Percentiles rank a stretch among this genome's conserved stretches.
These are phyloP conservation scores for Thymelicus acteon DNA, from an alignment of 2,888 invertebrate genomes.

Conservation along the genomic window DNA sequence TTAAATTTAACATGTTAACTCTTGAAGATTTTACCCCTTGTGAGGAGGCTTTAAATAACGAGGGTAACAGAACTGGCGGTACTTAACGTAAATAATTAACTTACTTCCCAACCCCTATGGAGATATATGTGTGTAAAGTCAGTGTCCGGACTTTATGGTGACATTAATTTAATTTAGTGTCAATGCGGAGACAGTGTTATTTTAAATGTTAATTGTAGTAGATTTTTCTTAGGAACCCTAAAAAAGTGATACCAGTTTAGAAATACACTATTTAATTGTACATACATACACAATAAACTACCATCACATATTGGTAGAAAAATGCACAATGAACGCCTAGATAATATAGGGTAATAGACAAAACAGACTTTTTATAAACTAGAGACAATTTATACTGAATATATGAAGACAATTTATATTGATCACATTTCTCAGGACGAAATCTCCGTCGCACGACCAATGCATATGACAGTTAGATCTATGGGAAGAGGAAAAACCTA, in stretches of 20 bases:
- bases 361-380: no score
- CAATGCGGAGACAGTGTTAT: background rate
- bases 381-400: no score
- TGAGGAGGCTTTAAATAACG: slow-evolving; percentile 28
- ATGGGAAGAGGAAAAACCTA: slow-evolving; percentile 8
- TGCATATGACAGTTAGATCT: background rate
- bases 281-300: no score
- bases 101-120: slow-evolving; percentile 8
- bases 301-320: no score
- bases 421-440: no score
- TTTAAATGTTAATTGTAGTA: background rate
- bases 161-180: background rate
- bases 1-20: slow-evolving; percentile 11
- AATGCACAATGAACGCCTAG: no score
- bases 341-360: no score
- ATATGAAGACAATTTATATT: no score
- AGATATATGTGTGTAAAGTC: background rate
- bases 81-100: slow-evolving; percentile 36
- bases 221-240: no score
- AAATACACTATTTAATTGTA: no score
- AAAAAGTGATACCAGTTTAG: no score
- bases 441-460: no score
- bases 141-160: background rate
- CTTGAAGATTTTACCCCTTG: slow-evolving; percentile 24
- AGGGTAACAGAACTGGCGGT: slow-evolving; percentile 7